Evolutionary conservation across 1,140 invertebrate genomes (phyloP), one percentile per base, ranked within the genome.

Genomic region (Drosophila tropicalis): DNA sequence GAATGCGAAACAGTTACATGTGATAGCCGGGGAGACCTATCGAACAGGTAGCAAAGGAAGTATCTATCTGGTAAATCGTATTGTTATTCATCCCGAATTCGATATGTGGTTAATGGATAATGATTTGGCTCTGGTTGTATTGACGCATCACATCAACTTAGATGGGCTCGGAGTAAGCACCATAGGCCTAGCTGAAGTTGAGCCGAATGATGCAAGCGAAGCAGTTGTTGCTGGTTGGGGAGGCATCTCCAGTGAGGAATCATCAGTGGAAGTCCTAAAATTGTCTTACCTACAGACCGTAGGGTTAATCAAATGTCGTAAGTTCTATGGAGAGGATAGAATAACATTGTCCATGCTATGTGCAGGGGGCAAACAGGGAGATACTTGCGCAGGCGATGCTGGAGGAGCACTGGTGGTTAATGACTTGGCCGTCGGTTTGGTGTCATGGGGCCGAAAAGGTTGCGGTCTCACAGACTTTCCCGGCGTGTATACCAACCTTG

Each of bases 331-430:
- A 13, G 29, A 32, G 15, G 55, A 64, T 39, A 70, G 66, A 19
- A 67, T 72, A 12, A 72, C 58, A 17, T 34, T 29, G 39, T 22
- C 60, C n/a, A 76, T 76, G 74, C 44, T 76, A 2, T 76, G 70
- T 58, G 74, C 70, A 3, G 66, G 62, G 3, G 29, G 54, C 39
- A 34, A 32, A 17, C 7, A 1, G 0, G 44, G 15, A 10, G 36
- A 57, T 34, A 17, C 51, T 9, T 65, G 54, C 19, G 6, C 9
- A 13, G 63, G 63, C 6, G 54, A 57, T 34, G 54, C 39, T 5
- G 54, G 63, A n/a, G 63, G 39, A 22, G 54, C 63, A 32, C 22
- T 44, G 4, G 54, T 57, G 4, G n/a, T 66, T 3, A 17, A 44
- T 19, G 22, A 19, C 7, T 9, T 17, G 12, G 54, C 63, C 3